Conservation (phyloP, 2,888 invertebrate species). For the Ischnus inquisitorius region DNA sequence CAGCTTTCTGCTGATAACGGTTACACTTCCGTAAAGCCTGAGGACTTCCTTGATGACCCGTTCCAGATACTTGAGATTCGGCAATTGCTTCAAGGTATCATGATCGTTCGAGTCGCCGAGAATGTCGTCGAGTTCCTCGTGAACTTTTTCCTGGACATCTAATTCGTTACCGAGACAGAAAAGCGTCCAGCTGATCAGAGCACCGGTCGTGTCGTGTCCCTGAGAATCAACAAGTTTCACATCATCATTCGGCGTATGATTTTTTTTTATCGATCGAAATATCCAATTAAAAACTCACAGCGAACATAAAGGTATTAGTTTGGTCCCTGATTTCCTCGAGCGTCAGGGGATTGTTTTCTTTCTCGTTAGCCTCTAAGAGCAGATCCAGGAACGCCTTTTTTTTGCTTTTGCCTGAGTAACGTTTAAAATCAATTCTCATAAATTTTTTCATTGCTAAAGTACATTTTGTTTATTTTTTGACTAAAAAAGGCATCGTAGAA, state of each 20-base stretch:
- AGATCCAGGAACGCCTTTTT: slow-evolving; percentile 90
- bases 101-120: slow-evolving; percentile 78
- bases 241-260: not conserved
- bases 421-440: slow-evolving; percentile 1
- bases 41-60: slow-evolving; percentile 87
- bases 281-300: slow-evolving; percentile 84
- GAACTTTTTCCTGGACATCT: slow-evolving; percentile 85
- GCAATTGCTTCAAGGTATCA: slow-evolving; percentile 81
- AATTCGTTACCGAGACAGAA: slow-evolving; percentile 86
- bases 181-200: slow-evolving; percentile 86
- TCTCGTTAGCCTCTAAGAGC: slow-evolving; percentile 87
- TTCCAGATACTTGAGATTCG: slow-evolving; percentile 86
- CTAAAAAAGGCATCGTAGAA: not conserved
- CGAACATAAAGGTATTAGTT: slow-evolving; percentile 92
- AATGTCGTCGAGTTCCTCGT: slow-evolving; percentile 84
- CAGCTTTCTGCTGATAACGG: slow-evolving; percentile 85
- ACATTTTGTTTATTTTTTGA: not conserved
- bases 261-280: not conserved
- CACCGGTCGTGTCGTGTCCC: slow-evolving; percentile 87
- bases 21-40: slow-evolving; percentile 87
- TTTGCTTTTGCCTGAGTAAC: slow-evolving; percentile 86
- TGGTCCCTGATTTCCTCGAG: slow-evolving; percentile 89
- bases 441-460: not conserved
- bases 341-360: slow-evolving; percentile 88
- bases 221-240: slow-evolving; percentile 69